These are phyloP conservation scores for Scartelaos histophorus DNA, from an alignment of 2,113 vertebrate species.

Conservation along the genomic window DNA sequence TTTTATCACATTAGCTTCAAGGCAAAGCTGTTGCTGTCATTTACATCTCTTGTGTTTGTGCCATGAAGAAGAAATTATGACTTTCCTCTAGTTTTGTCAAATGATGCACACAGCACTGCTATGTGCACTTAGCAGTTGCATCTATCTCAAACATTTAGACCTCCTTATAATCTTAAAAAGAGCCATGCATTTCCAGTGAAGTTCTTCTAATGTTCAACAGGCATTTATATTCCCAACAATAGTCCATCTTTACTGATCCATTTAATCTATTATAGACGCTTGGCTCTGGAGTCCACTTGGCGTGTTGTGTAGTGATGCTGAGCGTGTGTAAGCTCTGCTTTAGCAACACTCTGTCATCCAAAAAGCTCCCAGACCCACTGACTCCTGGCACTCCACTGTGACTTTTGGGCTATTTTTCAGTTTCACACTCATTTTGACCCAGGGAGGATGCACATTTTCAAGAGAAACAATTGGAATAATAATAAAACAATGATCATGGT, in stretches of 20 bases:
- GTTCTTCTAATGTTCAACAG: constrained; percentile 52
- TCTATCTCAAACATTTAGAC: background rate
- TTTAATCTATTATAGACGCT: constrained; percentile 58
- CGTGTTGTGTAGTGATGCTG: constrained; percentile 58
- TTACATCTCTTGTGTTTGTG: background rate
- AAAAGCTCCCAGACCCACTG: constrained; percentile 51
- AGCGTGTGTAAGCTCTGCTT: constrained; percentile 54
- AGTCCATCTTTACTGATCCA: constrained; percentile 56
- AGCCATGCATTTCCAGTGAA: constrained; percentile 18
- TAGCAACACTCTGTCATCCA: constrained; percentile 49
- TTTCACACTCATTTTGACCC: background rate
- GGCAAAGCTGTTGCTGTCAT: background rate
- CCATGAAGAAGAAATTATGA: background rate
- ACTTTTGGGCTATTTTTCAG: constrained; percentile 18
- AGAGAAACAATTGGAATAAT: background rate
- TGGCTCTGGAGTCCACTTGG: constrained; percentile 64
- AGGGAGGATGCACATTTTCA: constrained; percentile 8
- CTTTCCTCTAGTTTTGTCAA: background rate
- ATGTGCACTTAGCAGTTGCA: background rate
- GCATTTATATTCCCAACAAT: constrained; percentile 55
- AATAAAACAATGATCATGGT: background rate
- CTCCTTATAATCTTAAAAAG: background rate
- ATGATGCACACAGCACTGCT: no score
- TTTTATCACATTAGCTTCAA: background rate
- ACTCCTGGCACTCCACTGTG: constrained; percentile 58